Percentiles rank a stretch among this genome's conserved stretches.
These are phyloP conservation scores for Trididemnum nubilum DNA, from an alignment of 23 tunicate species.

Conservation along the genomic window DNA sequence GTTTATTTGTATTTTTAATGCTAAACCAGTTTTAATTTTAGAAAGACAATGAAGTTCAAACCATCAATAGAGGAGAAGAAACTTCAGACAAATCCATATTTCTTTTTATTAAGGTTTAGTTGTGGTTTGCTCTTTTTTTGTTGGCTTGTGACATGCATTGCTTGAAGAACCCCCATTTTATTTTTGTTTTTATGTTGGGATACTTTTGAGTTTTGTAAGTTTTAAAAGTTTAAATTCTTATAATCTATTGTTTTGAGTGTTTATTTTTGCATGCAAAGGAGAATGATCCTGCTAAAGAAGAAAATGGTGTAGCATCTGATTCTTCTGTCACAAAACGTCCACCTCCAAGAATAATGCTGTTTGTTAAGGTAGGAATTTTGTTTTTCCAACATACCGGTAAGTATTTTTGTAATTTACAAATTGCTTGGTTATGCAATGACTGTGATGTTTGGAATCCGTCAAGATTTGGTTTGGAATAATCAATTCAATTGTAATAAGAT, in stretches of 20 bases:
- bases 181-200: too few species aligned
- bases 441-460: too few species aligned
- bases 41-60: conserved; percentile 40
- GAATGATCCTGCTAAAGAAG: neutral
- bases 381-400: too few species aligned
- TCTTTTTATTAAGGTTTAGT: conserved; percentile 47
- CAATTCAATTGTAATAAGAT: too few species aligned
- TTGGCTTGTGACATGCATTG: neutral
- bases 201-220: neutral
- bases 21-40: neutral
- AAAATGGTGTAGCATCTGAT: neutral
- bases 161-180: neutral
- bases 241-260: neutral
- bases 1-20: neutral
- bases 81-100: conserved; percentile 25
- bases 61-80: conserved; percentile 39
- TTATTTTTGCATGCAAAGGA: conserved; percentile 13
- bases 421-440: too few species aligned
- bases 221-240: neutral
- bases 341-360: conserved; percentile 37
- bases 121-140: neutral
- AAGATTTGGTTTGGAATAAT: too few species aligned
- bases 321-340: conserved; percentile 21
- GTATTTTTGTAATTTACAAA: neutral
- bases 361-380: conserved; percentile 52